Evolutionary conservation across 1,140 invertebrate genomes (phyloP), one percentile per base, ranked within the genome.

Genomic region (Arctopsyche grandis): DNA sequence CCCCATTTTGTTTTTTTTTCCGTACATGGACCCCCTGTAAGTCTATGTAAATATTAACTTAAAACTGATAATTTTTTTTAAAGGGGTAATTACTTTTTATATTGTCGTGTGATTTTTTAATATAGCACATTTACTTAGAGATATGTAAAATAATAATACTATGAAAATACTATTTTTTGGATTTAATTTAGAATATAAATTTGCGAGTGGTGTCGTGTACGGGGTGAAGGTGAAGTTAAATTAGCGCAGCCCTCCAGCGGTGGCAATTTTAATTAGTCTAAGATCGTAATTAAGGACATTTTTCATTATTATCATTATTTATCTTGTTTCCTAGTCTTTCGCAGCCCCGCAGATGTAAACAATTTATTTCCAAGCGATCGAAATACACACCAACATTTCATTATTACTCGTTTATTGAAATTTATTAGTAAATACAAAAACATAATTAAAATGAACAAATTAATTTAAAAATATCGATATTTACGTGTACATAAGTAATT

Each of bases 241-340:
- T 82, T 82, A 80, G 78, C 43, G 66, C 77, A 73, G 70, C 77
- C 74, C 77, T 79, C 77, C 75, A 77, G 81, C 70, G 79, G 81
- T 82, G 81, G 81, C 81, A 82, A 80, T 82, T 82, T 82, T 82
- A 82, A 82, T 82, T 82, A 82, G 81, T 82, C 79, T 80, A 82
- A 82, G 81, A 82, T 82, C 79, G 81, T 82, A 82, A 82, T 82
- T 82, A 82, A 82, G 81, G 81, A 82, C 79, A 82, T 82, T 82
- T 82, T 82, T 82, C 81, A 82, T 82, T 82, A 82, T 82, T 82
- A 82, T 82, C 81, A 82, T 82, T 82, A 82, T 82, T 82, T 82
- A 82, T 82, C 81, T 80, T 80, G 81, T 82, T 82, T 79, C 81
- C 71, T 82, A 82, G 76, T 82, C 81, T 7, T 80, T 80, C 74